These are phyloP conservation scores for Alethe castanea DNA, from an alignment of 2,113 vertebrate genomes.

Conservation along the genomic window DNA sequence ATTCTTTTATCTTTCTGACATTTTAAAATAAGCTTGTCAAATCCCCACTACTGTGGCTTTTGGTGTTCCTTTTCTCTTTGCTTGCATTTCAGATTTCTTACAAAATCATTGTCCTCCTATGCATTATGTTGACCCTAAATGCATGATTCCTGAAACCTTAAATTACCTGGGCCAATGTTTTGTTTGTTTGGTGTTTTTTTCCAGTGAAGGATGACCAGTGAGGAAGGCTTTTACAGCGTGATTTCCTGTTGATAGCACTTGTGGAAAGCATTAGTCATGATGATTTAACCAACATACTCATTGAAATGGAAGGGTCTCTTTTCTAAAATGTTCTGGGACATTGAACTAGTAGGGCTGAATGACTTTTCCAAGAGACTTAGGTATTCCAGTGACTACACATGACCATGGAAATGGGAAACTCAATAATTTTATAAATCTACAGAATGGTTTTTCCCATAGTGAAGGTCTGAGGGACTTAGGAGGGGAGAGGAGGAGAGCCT, in stretches of 20 bases:
- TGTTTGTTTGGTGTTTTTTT: not conserved
- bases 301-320: not conserved
- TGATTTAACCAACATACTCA: not conserved
- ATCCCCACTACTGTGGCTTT: not conserved
- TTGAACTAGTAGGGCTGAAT: not conserved
- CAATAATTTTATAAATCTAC: not conserved
- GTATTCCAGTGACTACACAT: not conserved
- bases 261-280: not conserved
- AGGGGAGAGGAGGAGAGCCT: not conserved
- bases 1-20: not conserved
- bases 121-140: not conserved
- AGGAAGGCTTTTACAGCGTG: not conserved
- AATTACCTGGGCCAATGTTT: accelerated
- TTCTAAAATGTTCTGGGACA: not conserved
- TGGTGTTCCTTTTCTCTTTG: not conserved
- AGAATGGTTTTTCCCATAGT: not conserved
- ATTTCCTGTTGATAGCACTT: not conserved
- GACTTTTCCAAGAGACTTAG: not conserved
- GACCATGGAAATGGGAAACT: not conserved
- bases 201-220: not conserved
- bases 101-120: not conserved
- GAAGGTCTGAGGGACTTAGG: not conserved
- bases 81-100: not conserved
- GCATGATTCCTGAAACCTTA: not conserved
- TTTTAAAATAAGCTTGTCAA: not conserved